Base-by-base conservation (phyloP, 2,113 vertebrate genomes). In the Merops nubicus region DNA sequence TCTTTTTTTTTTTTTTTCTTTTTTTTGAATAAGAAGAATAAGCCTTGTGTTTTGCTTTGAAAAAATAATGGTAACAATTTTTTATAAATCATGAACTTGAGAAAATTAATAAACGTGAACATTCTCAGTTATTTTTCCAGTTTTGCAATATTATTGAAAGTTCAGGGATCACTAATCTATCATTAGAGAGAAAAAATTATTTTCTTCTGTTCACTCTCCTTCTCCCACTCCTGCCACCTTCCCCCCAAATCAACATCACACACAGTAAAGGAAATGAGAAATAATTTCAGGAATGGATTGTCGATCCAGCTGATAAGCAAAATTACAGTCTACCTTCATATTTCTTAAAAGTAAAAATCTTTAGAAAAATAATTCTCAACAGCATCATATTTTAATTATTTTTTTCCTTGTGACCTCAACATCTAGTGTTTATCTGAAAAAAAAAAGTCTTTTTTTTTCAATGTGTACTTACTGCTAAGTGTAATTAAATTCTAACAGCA, bases 401-500 rank as follows among this genome's bases (percentile, higher is more conserved):
- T 36, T 62, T 23, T 45, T 73, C 53, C 23, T 65, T 81, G 18
- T 45, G 92, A 85, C 40, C 85, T 93, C 51, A 56, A 64, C 34
- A 86, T 25, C 31, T 68, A 92, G 4, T 18, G 28, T 54, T 60
- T 42, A 59, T 69, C 60, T 95, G 59, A 20, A 7, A 56, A n/a
- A n/a, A n/a, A n/a, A n/a, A n/a, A n/a, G n/a, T n/a, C n/a, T 56
- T 51, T 53, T 8, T 17, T 56, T 33, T 12, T n/a, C 20, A 47
- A 47, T 47, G 11, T 56, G 48, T 38, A 63, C 53, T 92, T 95
- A 79, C 23, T 81, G 29, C 43, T 93, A 43, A 94, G 62, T 62
- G 85, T 59, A 97, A 97, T 93, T 97, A 94, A 92, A 91, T 94
- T 95, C 87, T 95, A 85, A 91, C 85, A 94, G 67, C 53, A 54